Base-by-base conservation (phyloP, 2,797 vertebrate species). In the Melanogrammus aeglefinus region DNA sequence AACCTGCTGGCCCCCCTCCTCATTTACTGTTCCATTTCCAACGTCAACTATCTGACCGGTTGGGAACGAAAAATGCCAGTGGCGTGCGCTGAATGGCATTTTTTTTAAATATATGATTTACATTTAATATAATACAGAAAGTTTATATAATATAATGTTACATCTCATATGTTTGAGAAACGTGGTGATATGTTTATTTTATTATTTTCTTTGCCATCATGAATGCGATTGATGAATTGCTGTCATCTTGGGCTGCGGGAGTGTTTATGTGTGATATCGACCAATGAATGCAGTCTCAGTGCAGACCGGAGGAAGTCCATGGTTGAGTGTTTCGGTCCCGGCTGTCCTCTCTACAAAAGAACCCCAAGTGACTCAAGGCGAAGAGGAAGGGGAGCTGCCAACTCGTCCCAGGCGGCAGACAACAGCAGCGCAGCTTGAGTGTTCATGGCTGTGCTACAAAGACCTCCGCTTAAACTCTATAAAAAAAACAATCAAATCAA, bases 111-210 rank as follows among this genome's bases (percentile, higher is more conserved):
- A n/a, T 24, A 74, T 29, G 38, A 41, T 74, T 74, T 74, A 29
- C 44, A 41, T 74, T 41, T 39, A 41, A 75, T 77, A 85, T 85
- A 83, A 76, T 84, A 78, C 77, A 91, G 78, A 81, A 82, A 86
- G 87, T 87, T 83, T 16, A 72, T 33, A 72, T 92, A 83, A 86
- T 90, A 91, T 90, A 88, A 84, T 85, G 79, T 90, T 91, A 88
- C 85, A 80, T 91, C 83, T 86, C 83, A 83, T 85, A 78, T 16
- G 80, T 86, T 90, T 88, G 63, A 76, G 71, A 87, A 79, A 85
- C 87, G 80, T 86, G 79, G 85, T 84, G 74, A 78, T 83, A 74
- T 84, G 85, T 85, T 83, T 81, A 74, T 88, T 79, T 83, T 81
- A 69, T 82, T n/a, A 57, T 18, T 29, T 51, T 8, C 71, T 70